These are phyloP conservation scores for Sipha maydis DNA, from an alignment of 2,888 invertebrate genomes.

Conservation along the genomic window DNA sequence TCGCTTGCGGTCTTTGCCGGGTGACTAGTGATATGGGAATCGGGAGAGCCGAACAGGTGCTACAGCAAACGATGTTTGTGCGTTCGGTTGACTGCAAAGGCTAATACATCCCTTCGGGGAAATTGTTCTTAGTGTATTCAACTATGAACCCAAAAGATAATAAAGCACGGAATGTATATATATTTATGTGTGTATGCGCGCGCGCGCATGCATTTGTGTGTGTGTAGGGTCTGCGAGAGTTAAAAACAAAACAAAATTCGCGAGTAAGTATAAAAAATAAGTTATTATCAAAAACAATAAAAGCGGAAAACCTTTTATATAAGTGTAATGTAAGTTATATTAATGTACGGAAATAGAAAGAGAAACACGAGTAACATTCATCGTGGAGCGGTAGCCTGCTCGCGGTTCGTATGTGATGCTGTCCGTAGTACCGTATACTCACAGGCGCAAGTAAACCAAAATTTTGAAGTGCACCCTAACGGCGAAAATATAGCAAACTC, in stretches of 20 bases:
- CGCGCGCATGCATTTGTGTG: too few relatives aligned
- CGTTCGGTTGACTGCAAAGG: slow-evolving; percentile 58
- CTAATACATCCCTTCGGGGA: slow-evolving; percentile 52
- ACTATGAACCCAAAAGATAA: slow-evolving; percentile 59
- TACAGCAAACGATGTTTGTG: slow-evolving; percentile 50
- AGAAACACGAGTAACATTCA: too few relatives aligned
- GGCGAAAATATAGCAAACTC: too few relatives aligned
- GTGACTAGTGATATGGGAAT: slow-evolving; percentile 56
- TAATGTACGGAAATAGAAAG: too few relatives aligned
- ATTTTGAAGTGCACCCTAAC: too few relatives aligned
- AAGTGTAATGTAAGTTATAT: too few relatives aligned
- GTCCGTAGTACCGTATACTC: too few relatives aligned
- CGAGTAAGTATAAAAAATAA: not conserved
- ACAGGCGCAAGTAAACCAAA: too few relatives aligned
- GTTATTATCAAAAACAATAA: not conserved
- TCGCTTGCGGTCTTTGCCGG: slow-evolving; percentile 35
- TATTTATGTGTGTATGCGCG: not conserved
- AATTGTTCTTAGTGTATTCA: slow-evolving; percentile 50
- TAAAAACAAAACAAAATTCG: slow-evolving; percentile 1
- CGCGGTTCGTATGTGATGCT: too few relatives aligned
- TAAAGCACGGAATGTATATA: not conserved
- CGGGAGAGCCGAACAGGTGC: slow-evolving; percentile 48
- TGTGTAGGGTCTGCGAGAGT: not conserved
- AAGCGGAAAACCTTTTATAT: not conserved
- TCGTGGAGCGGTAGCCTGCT: too few relatives aligned